A percentile compares a stretch with the other conserved stretches of the same genome.
Evolutionary conservation across 1,140 invertebrate genomes (phyloP).

Genomic region (Mactra quadrangularis): DNA sequence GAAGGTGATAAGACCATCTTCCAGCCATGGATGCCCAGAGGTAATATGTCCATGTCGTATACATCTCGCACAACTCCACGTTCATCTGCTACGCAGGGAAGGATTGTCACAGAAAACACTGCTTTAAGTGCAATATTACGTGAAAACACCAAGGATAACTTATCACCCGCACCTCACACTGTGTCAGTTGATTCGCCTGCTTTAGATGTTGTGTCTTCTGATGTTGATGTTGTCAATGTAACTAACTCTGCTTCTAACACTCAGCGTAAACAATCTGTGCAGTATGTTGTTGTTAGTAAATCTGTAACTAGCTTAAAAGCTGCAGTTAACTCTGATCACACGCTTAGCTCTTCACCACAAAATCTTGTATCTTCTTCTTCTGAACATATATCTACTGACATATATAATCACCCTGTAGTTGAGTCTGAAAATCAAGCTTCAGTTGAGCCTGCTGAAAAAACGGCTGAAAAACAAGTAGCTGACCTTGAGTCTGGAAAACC

Average conservation of each 20-base stretch:
- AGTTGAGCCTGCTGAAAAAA: neutral
- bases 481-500: slow-evolving; percentile 2
- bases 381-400: neutral
- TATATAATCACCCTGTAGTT: too few relatives aligned
- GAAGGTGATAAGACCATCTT: slow-evolving; percentile 4
- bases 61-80: slow-evolving; percentile 44
- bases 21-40: slow-evolving; percentile 58
- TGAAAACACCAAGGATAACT: slow-evolving; percentile 10
- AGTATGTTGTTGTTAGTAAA: slow-evolving; percentile 37
- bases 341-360: slow-evolving; percentile 34
- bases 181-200: slow-evolving; percentile 47
- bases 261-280: neutral
- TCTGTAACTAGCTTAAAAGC: slow-evolving; percentile 38
- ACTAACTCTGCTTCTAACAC: slow-evolving; percentile 30
- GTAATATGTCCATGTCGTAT: slow-evolving; percentile 61
- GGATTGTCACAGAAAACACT: slow-evolving; percentile 52
- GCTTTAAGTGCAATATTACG: slow-evolving; percentile 42
- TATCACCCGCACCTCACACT: slow-evolving; percentile 13
- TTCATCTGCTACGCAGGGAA: slow-evolving; percentile 55
- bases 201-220: slow-evolving; percentile 60
- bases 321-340: slow-evolving; percentile 34
- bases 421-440: neutral
- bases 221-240: slow-evolving; percentile 55
- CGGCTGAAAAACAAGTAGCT: too few relatives aligned
- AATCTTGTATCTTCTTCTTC: neutral